phyloP scores from a whole-genome alignment of 1,140 invertebrate species.

The Caenorhabditis brenneri region DNA sequence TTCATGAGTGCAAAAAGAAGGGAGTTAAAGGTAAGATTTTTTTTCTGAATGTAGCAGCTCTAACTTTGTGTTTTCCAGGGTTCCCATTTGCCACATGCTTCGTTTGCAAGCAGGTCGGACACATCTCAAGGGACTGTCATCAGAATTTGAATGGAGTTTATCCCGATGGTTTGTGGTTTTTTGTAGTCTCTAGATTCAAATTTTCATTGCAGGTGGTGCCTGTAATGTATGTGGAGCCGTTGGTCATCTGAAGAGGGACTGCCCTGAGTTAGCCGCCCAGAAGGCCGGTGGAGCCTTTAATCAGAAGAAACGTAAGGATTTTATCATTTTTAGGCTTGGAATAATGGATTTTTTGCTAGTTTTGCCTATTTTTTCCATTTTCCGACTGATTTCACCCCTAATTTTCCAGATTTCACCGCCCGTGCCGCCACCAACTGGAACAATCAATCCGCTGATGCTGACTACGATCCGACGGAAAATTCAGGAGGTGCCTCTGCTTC shows the following conservation, averaged over 20 bases:
- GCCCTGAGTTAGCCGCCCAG: slow-evolving; percentile 73
- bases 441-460: slow-evolving; percentile 5
- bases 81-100: slow-evolving; percentile 80
- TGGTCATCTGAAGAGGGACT: slow-evolving; percentile 84
- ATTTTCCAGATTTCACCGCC: slow-evolving; percentile 23
- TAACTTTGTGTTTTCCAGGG: slow-evolving; percentile 69
- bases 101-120: slow-evolving; percentile 72
- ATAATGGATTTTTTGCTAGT: too few relatives aligned
- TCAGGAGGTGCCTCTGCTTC: neutral
- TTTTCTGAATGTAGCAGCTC: neutral
- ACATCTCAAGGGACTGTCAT: slow-evolving; percentile 73
- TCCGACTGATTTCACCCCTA: neutral
- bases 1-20: slow-evolving; percentile 69
- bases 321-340: neutral
- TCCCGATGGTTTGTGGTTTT: too few relatives aligned
- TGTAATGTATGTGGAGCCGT: slow-evolving; percentile 85
- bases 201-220: too few relatives aligned
- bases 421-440: slow-evolving; percentile 6
- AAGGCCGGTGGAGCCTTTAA: slow-evolving; percentile 35
- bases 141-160: slow-evolving; percentile 79
- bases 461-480: slow-evolving; percentile 23
- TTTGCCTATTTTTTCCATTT: too few relatives aligned
- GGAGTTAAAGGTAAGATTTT: slow-evolving; percentile 56
- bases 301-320: slow-evolving; percentile 48
- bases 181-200: too few relatives aligned